A percentile compares a stretch with the other conserved stretches of the same genome.
phyloP scores from a whole-genome alignment of 2,113 vertebrate genomes.

The Daubentonia madagascariensis region DNA sequence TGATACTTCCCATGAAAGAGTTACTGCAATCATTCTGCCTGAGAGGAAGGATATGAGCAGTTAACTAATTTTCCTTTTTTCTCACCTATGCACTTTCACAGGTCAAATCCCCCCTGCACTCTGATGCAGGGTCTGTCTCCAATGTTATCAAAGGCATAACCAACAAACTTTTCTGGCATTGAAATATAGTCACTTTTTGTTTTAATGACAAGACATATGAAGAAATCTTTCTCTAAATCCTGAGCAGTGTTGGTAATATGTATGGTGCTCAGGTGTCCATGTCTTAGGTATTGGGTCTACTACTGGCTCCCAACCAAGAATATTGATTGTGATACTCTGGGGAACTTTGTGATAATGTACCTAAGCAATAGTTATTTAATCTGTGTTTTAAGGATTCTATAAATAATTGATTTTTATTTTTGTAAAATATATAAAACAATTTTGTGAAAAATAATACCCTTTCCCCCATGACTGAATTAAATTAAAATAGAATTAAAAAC shows the following conservation, averaged over 20 bases:
- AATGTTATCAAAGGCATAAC: background rate
- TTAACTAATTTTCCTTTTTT: background rate
- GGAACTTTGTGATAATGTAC: background rate
- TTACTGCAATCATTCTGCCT: background rate
- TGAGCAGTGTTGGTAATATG: background rate
- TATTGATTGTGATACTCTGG: background rate
- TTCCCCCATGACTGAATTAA: background rate
- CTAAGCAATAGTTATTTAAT: background rate
- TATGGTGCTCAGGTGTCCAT: background rate
- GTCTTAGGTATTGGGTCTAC: background rate
- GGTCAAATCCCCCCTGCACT: background rate
- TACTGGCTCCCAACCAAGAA: background rate
- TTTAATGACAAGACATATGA: background rate
- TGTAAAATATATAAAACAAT: background rate
- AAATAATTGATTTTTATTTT: background rate
- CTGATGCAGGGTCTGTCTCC: background rate
- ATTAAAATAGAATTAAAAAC: background rate
- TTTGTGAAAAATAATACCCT: background rate
- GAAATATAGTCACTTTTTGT: background rate
- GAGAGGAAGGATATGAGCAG: background rate
- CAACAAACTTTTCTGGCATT: background rate
- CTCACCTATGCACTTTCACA: background rate
- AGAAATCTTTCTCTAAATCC: background rate
- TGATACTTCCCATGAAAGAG: background rate
- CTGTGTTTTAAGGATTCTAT: background rate